Base-by-base conservation (phyloP, 2,797 vertebrate species). In the Hipposideros larvatus region DNA sequence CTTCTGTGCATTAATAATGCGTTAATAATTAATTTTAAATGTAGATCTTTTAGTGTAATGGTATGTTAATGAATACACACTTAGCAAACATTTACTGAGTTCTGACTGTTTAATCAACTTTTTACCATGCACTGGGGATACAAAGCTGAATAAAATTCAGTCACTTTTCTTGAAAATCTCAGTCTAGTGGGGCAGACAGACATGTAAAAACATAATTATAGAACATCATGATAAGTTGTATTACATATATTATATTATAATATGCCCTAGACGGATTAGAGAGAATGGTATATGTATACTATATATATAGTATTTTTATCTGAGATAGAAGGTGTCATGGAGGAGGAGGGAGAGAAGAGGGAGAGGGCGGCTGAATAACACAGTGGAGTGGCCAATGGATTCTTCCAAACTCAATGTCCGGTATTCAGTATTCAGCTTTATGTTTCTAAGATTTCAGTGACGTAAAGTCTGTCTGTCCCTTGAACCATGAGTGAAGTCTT, bases 21-120 rank as follows among this genome's bases (percentile, higher is more conserved):
- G 55, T 94, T 87, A 80, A 87, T 93, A 92, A 90, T 94, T 92
- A 87, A 85, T 96, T 92, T 92, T 66, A 86, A 95, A 80, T 82
- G n/a, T 89, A 68, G 46, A 61, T 88, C 15, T 86, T 94, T 93
- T 86, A 95, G 68, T 79, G 57, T 86, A 95, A 61, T 89, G 57
- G 21, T 87, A 24, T 87, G 22, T 51, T 83, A 93, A 59, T 88
- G 77, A 90, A 86, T 82, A 73, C 37, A 79, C 48, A 94, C 79
- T 95, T 57, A 77, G 71, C 53, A 95, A 95, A 93, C 59, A 93
- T 96, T 93, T 79, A 70, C 53, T 59, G 77, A 88, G 41, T 87
- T 51, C 34, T 84, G 43, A 82, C 70, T 86, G 7, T 87, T 91
- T 93, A 91, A 85, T 91, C 61, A 75, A 77, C 71, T 87, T 68